phyloP scores from a whole-genome alignment of 2,113 vertebrate species.

The Carollia perspicillata region DNA sequence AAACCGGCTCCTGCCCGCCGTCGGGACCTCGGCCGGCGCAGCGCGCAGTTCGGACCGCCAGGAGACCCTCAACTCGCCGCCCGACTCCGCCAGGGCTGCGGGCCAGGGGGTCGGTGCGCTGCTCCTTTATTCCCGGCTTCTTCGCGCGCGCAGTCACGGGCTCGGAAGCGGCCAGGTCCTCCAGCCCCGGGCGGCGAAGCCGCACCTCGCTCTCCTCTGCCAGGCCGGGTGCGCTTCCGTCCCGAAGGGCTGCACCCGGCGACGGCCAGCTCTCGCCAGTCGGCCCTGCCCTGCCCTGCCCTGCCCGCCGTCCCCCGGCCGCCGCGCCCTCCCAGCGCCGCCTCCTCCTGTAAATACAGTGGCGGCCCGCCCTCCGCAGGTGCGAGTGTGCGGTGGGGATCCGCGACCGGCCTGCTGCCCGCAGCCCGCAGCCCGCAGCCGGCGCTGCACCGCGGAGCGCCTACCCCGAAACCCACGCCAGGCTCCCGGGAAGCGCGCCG shows the following conservation, averaged over 20 bases:
- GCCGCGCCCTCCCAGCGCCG: background rate
- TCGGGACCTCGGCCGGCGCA: background rate
- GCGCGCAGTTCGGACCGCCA: background rate
- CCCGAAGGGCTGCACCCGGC: background rate
- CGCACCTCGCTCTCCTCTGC: background rate
- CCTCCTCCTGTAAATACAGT: background rate
- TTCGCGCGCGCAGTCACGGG: background rate
- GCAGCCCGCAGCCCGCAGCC: background rate
- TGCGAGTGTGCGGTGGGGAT: background rate
- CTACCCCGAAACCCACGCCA: background rate
- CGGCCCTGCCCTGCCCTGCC: background rate
- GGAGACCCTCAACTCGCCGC: background rate
- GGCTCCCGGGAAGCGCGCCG: background rate
- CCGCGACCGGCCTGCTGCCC: background rate
- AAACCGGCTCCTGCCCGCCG: background rate
- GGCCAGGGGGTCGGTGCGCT: background rate
- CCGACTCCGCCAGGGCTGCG: background rate
- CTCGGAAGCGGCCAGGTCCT: background rate
- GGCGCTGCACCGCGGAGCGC: background rate
- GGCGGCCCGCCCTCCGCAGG: conserved; percentile 8
- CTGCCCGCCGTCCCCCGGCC: background rate
- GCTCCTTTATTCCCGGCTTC: background rate
- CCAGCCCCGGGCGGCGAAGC: background rate
- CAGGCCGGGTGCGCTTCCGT: background rate
- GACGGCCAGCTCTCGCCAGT: conserved; percentile 29